phyloP scores from a whole-genome alignment of 2,113 vertebrate genomes.

The Gadus chalcogrammus region DNA sequence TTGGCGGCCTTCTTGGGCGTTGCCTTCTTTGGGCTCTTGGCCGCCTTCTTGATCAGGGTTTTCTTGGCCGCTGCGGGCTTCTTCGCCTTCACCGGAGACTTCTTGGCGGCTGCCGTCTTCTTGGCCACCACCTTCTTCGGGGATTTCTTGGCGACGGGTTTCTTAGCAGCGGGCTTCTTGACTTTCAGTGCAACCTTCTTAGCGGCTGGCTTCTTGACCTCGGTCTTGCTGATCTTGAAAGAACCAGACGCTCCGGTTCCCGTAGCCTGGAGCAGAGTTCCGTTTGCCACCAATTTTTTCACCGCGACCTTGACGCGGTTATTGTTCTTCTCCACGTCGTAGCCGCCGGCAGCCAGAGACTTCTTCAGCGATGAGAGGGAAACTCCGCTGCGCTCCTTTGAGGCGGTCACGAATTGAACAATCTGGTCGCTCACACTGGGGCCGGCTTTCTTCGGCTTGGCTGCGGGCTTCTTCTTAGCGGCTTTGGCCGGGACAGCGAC shows the following conservation, averaged over 20 bases:
- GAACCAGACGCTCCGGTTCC: conserved; percentile 2
- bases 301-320: neutral
- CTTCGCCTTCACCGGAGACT: neutral
- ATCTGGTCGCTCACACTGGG: conserved; percentile 9
- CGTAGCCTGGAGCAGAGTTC: conserved; percentile 9
- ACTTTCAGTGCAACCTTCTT: conserved; percentile 3
- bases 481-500: conserved; percentile 6
- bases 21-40: neutral
- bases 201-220: neutral
- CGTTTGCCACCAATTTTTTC: conserved; percentile 1
- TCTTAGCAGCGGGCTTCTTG: neutral
- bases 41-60: neutral
- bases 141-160: neutral
- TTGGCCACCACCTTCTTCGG: neutral
- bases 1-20: neutral
- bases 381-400: conserved; percentile 4
- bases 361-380: conserved; percentile 11
- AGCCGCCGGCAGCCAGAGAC: conserved; percentile 8
- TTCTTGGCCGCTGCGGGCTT: neutral
- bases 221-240: conserved; percentile 1
- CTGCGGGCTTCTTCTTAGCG: conserved; percentile 5
- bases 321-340: conserved; percentile 17
- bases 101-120: neutral
- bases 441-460: neutral
- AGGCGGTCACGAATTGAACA: conserved; percentile 8